Evolutionary conservation across 1,140 invertebrate genomes (phyloP).

Genomic region (Sitophilus oryzae): DNA sequence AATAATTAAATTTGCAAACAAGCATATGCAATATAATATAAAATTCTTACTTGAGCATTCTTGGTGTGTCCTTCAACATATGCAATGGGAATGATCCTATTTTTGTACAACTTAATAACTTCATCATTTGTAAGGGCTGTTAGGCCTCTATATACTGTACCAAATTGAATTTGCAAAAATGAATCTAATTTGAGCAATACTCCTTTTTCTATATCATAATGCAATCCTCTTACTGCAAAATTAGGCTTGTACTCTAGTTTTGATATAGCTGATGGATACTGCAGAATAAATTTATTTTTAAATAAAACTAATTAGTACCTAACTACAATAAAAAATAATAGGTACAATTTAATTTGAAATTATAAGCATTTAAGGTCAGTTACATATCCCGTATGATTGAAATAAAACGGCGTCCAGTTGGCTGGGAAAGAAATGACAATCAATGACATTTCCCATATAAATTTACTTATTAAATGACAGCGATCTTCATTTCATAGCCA

Average conservation of each 20-base stretch:
- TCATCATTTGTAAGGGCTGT: constrained; percentile 77
- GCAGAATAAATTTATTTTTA: constrained; percentile 36
- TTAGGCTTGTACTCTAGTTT: constrained; percentile 78
- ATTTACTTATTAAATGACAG: too few relatives aligned
- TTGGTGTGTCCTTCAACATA: constrained; percentile 65
- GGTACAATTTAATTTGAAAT: too few relatives aligned
- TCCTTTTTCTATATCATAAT: constrained; percentile 95
- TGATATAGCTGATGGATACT: constrained; percentile 87
- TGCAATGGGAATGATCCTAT: constrained; percentile 74
- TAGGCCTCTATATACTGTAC: constrained; percentile 86
- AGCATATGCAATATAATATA: background rate
- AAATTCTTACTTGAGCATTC: constrained; percentile 33
- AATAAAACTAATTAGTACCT: too few relatives aligned
- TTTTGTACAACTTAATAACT: constrained; percentile 81
- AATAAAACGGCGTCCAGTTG: too few relatives aligned
- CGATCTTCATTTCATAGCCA: too few relatives aligned
- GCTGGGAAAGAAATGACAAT: too few relatives aligned
- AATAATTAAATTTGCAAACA: background rate
- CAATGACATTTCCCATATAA: too few relatives aligned
- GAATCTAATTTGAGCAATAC: constrained; percentile 93
- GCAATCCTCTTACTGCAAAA: constrained; percentile 89
- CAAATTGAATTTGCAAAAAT: constrained; percentile 93
- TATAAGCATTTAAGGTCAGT: too few relatives aligned
- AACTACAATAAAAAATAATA: too few relatives aligned
- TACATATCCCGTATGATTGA: too few relatives aligned